These are phyloP conservation scores for Microcebus ravelobensis DNA, from an alignment of 2,113 vertebrate species.

Conservation along the genomic window DNA sequence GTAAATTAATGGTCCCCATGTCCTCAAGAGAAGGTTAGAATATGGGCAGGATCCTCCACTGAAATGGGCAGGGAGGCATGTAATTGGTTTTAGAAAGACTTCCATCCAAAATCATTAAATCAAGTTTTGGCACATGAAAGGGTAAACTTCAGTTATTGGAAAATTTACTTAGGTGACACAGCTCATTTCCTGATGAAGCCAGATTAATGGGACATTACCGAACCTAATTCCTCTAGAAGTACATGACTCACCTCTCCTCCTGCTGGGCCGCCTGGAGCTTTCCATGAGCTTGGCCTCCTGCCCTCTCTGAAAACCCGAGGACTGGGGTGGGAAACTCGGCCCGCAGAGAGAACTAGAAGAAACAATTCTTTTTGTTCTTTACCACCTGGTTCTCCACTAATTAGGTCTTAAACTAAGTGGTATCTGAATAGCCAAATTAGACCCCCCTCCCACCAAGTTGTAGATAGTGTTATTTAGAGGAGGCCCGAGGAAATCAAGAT, in stretches of 20 bases:
- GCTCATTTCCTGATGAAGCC: constrained; percentile 79
- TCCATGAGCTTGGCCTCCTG: constrained; percentile 65
- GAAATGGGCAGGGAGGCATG: constrained; percentile 59
- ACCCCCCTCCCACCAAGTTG: neutral
- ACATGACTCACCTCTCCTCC: constrained; percentile 76
- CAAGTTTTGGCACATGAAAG: constrained; percentile 74
- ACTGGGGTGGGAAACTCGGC: constrained; percentile 27
- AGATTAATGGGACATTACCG: constrained; percentile 72
- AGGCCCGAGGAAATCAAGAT: neutral
- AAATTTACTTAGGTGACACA: constrained; percentile 76
- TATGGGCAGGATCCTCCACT: constrained; percentile 40
- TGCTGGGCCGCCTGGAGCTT: constrained; percentile 66
- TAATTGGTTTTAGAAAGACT: constrained; percentile 72
- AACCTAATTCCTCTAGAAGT: constrained; percentile 72
- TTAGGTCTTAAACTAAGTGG: constrained; percentile 36
- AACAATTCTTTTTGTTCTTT: neutral
- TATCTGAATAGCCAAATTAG: neutral
- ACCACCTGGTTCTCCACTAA: neutral
- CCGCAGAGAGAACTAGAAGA: constrained; percentile 29
- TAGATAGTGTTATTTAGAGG: neutral
- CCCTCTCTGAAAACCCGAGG: constrained; percentile 58
- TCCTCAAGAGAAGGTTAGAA: constrained; percentile 65
- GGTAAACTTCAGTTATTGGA: constrained; percentile 69
- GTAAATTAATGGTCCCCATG: constrained; percentile 13
- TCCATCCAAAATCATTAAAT: constrained; percentile 74